Base-by-base conservation (phyloP, 2,797 vertebrate genomes). In the Poeciliopsis presidionis region DNA sequence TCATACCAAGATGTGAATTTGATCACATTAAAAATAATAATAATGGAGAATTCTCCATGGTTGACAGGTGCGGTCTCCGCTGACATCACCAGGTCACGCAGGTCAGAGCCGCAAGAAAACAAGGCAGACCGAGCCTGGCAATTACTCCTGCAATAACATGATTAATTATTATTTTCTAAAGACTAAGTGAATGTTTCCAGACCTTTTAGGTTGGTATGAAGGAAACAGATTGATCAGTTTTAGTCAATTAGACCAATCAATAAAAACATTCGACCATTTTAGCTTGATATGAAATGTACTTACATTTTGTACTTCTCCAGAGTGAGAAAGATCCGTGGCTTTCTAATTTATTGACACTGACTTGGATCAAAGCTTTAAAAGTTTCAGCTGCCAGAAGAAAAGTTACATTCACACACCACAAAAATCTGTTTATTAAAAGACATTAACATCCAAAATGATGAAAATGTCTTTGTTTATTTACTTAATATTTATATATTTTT, bases 401-500 rank as follows among this genome's bases (percentile, higher is more conserved):
- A 80, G 83, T 81, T 89, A 77, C 78, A 93, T 88, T 91, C 91
- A 94, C 91, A 92, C 92, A 86, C 90, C 92, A 95, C 89, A 91
- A 91, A 84, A 65, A 92, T 94, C 88, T 73, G 91, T 95, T 95
- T 94, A 88, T 94, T 93, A 90, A 93, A 95, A 95, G 95, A 95
- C 95, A 95, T 96, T 94, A 91, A 94, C 96, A 96, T 96, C 94
- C 93, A 95, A 93, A 95, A 94, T 95, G 92, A 96, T 95, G 95
- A 95, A 95, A 96, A 96, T 93, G 95, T 93, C 93, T 95, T 95
- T 90, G 90, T 96, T 96, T 95, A 95, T 96, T 96, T 96, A 95
- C 92, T 95, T 96, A 94, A 95, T 96, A 95, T 95, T 95, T 96
- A 95, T 95, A 95, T 94, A 93, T 93, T 95, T 95, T 95, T 96